phyloP scores from a whole-genome alignment of 2,797 vertebrate species.

The Tamandua tetradactyla region DNA sequence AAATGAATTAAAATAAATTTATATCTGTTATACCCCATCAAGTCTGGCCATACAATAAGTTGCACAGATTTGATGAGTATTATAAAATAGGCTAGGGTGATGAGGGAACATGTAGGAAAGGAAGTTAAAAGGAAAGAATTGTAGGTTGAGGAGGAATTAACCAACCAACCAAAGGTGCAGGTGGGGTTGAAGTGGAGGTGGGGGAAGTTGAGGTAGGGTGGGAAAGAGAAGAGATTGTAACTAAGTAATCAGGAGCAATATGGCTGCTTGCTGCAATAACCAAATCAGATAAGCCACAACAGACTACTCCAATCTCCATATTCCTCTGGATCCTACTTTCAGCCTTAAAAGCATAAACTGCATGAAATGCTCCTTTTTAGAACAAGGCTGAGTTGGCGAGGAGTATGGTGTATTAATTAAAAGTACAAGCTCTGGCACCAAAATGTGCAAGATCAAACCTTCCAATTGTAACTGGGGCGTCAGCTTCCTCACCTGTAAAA shows the following conservation, averaged over 20 bases:
- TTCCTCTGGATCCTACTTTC: neutral
- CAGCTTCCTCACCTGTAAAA: neutral
- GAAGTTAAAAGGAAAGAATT: neutral
- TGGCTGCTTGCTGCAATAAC: accelerated
- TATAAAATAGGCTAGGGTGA: neutral
- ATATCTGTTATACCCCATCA: neutral
- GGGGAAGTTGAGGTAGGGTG: accelerated
- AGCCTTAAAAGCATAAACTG: neutral
- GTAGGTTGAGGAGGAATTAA: neutral
- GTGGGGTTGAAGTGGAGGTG: neutral
- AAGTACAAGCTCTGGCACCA: neutral
- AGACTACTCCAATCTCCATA: no score
- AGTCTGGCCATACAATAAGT: neutral
- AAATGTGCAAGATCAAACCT: neutral
- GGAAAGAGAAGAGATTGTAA: neutral
- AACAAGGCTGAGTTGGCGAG: neutral
- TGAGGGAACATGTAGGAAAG: neutral
- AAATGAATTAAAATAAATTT: neutral
- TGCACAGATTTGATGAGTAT: no score
- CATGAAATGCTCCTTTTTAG: neutral
- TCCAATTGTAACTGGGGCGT: neutral
- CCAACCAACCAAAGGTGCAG: neutral
- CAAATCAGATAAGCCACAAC: neutral
- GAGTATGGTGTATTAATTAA: neutral
- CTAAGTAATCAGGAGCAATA: accelerated